phyloP scores from a whole-genome alignment of 53 echinoderm and acorn worm species.

The Apostichopus leukothele region DNA sequence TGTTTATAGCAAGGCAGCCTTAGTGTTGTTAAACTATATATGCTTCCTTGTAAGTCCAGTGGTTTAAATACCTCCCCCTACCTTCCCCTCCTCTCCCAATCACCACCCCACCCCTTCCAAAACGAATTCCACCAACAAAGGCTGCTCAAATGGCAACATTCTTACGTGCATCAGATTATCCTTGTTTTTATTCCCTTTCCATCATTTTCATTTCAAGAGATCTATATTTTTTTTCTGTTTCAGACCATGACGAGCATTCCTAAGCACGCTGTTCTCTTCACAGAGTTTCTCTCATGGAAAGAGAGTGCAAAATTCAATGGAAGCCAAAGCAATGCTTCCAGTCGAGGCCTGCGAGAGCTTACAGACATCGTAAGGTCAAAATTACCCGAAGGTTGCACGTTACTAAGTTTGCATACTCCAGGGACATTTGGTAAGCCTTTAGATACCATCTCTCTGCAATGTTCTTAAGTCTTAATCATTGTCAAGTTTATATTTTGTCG shows the following conservation, averaged over 20 bases:
- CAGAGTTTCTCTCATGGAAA: constrained; percentile 52
- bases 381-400: constrained; percentile 49
- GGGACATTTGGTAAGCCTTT: constrained; percentile 56
- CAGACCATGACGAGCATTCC: constrained; percentile 51
- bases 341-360: constrained; percentile 31
- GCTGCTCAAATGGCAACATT: no score
- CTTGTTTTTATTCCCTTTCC: no score
- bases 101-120: no score
- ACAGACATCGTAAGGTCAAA: constrained; percentile 50
- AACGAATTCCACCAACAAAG: no score
- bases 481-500: no score
- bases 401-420: constrained; percentile 58
- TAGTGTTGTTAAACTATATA: no score
- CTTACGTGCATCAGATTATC: no score
- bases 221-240: background rate
- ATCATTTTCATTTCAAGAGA: background rate
- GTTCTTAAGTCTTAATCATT: background rate
- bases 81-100: no score
- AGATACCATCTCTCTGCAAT: no score
- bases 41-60: background rate
- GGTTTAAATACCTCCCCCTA: background rate
- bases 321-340: constrained; percentile 17
- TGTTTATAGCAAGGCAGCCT: no score
- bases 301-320: constrained; percentile 21
- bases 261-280: constrained; percentile 55